Conservation (phyloP, 1,140 invertebrate genomes). For the Ceratina japonica region DNA sequence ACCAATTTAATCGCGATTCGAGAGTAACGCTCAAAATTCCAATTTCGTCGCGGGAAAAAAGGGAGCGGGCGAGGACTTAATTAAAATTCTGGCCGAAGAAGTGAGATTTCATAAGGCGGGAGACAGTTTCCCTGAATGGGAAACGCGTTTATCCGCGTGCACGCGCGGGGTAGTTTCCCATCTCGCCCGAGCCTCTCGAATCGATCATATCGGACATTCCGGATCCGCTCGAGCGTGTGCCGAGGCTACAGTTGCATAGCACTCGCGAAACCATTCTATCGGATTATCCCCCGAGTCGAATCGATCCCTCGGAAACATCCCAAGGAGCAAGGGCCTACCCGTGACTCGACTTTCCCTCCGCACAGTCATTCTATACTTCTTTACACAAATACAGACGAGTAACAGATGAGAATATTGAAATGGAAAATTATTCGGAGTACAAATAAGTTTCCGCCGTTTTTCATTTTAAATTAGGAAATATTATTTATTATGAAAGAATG, state of each 20-base stretch:
- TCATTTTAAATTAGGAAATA: too few species aligned
- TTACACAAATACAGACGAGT: too few species aligned
- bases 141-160: too few species aligned
- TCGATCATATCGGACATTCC: constrained; percentile 50
- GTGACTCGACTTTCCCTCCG: too few species aligned
- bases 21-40: neutral
- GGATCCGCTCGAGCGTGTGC: constrained; percentile 38
- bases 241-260: constrained; percentile 43
- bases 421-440: too few species aligned
- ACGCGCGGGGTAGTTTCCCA: neutral
- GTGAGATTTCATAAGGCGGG: too few species aligned
- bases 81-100: neutral
- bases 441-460: too few species aligned
- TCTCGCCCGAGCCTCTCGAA: constrained; percentile 17
- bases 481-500: too few species aligned
- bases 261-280: constrained; percentile 36
- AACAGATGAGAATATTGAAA: too few species aligned
- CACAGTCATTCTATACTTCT: too few species aligned
- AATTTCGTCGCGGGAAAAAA: neutral
- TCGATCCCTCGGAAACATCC: constrained; percentile 32
- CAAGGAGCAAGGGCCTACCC: neutral
- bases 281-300: constrained; percentile 43
- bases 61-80: neutral
- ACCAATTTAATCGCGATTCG: neutral
- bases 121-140: neutral